Percentiles rank a stretch among this genome's conserved stretches.
Conservation (phyloP, 2,113 vertebrate species). For the Hucho hucho region DNA sequence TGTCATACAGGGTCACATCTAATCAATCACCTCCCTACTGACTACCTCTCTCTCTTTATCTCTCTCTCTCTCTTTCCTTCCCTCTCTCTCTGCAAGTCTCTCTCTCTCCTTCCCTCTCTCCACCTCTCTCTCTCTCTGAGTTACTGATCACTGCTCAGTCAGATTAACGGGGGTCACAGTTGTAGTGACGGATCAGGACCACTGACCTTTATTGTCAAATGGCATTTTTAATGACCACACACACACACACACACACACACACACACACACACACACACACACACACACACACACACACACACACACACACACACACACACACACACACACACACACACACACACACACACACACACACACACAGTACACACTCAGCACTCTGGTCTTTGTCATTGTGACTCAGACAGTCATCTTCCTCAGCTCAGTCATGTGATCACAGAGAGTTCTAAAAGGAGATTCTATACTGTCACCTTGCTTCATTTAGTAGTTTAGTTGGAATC, state of each 20-base stretch:
- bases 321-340: slow-evolving; percentile 11
- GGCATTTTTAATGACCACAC: slow-evolving; percentile 63
- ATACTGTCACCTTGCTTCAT: too few relatives aligned
- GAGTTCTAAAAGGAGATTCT: too few relatives aligned
- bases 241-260: slow-evolving; percentile 12
- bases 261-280: slow-evolving; percentile 8
- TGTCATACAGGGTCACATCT: slow-evolving; percentile 68
- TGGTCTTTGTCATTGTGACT: too few relatives aligned
- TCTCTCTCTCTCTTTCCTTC: slow-evolving; percentile 6
- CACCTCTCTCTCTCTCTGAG: slow-evolving; percentile 7
- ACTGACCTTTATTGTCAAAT: slow-evolving; percentile 68
- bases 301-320: slow-evolving; percentile 11
- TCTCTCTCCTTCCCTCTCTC: slow-evolving; percentile 27
- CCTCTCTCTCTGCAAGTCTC: background rate
- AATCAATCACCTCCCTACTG: slow-evolving; percentile 63
- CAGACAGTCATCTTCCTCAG: too few relatives aligned
- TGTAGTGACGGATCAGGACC: slow-evolving; percentile 46
- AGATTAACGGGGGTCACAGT: slow-evolving; percentile 59
- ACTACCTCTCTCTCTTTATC: slow-evolving; percentile 51
- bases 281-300: slow-evolving; percentile 12
- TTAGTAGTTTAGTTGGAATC: too few relatives aligned
- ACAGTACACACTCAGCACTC: background rate
- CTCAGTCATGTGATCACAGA: too few relatives aligned
- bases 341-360: background rate
- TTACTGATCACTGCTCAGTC: slow-evolving; percentile 61